A percentile compares a stretch with the other conserved stretches of the same genome.
phyloP scores from a whole-genome alignment of 2,797 vertebrate species.

The Smutsia temminckii region DNA sequence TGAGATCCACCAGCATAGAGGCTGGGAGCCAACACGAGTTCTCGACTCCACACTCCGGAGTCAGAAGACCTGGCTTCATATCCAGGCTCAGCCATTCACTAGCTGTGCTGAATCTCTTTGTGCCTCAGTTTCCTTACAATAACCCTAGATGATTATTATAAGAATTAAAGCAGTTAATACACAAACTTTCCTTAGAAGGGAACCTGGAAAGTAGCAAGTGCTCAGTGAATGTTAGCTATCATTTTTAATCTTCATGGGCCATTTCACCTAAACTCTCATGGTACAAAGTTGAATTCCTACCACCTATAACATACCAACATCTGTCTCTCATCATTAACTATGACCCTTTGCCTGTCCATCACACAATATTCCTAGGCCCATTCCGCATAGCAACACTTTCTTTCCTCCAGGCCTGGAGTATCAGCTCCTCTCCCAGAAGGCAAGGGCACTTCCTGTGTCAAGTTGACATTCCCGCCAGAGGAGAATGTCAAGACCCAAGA shows the following conservation, averaged over 20 bases:
- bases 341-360: background rate
- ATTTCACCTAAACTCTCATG: background rate
- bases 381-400: background rate
- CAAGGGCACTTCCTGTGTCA: background rate
- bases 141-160: background rate
- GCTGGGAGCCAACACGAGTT: background rate
- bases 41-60: background rate
- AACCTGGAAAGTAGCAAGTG: background rate
- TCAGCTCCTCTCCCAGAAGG: background rate
- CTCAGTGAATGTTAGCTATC: background rate
- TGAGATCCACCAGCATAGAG: background rate
- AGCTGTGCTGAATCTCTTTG: background rate
- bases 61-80: background rate
- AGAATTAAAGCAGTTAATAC: background rate
- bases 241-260: background rate
- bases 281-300: background rate
- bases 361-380: background rate
- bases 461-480: background rate
- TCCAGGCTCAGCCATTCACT: background rate
- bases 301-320: background rate
- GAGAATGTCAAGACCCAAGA: background rate
- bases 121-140: constrained; percentile 1
- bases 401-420: background rate
- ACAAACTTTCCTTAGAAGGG: background rate
- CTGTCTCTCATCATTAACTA: background rate